Percentiles rank a stretch among this genome's conserved stretches.
Conservation (phyloP, 1,140 invertebrate species). For the Trichomalopsis sarcophagae region DNA sequence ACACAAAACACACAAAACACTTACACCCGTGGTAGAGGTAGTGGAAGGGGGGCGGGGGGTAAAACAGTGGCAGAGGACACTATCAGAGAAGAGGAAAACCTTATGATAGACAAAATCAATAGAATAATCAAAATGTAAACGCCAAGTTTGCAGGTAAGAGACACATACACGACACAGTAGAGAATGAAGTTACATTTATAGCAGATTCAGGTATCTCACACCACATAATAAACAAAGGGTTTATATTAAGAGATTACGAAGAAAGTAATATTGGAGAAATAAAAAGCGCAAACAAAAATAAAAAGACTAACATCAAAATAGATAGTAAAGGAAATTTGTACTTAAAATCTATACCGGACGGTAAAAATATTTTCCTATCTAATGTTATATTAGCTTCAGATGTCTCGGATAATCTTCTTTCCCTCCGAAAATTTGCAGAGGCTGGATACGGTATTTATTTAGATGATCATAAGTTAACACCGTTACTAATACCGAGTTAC, state of each 20-base stretch:
- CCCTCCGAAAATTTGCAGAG: conserved; percentile 51
- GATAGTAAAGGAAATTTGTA: conserved; percentile 47
- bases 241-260: conserved; percentile 47
- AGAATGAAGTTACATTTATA: conserved; percentile 42
- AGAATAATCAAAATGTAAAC: not conserved
- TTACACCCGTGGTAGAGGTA: too few relatives aligned
- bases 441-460: not conserved
- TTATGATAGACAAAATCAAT: too few relatives aligned
- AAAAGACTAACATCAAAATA: conserved; percentile 44
- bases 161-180: not conserved
- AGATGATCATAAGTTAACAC: not conserved
- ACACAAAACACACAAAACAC: too few relatives aligned
- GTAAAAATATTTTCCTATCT: conserved; percentile 32
- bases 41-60: too few relatives aligned
- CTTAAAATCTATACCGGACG: not conserved
- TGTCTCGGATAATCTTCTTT: conserved; percentile 51
- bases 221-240: conserved; percentile 52
- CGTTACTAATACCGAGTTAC: too few relatives aligned
- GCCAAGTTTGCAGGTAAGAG: not conserved
- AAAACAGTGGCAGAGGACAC: too few relatives aligned
- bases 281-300: conserved; percentile 54
- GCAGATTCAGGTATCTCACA: conserved; percentile 56
- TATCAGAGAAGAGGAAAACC: too few relatives aligned
- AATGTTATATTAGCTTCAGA: conserved; percentile 42
- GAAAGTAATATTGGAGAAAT: conserved; percentile 37